A percentile compares a stretch with the other conserved stretches of the same genome.
These are phyloP conservation scores for Notarius quadriscutis DNA, from an alignment of 2,113 vertebrate species.

Conservation along the genomic window DNA sequence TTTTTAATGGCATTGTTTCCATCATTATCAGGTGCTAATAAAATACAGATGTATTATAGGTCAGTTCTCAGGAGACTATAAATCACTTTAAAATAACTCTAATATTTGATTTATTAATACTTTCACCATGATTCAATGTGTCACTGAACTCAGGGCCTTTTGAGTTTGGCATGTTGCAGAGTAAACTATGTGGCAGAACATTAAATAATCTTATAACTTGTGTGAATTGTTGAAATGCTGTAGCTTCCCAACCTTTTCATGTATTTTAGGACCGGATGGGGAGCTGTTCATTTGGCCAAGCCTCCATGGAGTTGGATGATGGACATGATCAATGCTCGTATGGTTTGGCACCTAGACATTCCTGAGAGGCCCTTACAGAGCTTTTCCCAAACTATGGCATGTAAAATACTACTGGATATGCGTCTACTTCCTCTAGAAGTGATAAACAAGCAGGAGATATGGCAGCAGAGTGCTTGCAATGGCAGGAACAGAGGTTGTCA, in stretches of 20 bases:
- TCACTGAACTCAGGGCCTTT: neutral
- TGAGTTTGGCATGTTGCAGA: neutral
- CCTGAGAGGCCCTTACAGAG: neutral
- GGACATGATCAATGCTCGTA: conserved; percentile 3
- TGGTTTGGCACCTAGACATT: conserved; percentile 2
- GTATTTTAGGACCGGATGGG: neutral
- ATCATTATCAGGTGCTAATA: neutral
- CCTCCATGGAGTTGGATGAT: conserved; percentile 1
- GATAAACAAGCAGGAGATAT: neutral
- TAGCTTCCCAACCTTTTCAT: neutral
- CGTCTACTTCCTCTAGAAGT: neutral
- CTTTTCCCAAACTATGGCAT: neutral
- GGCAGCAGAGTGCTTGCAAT: neutral
- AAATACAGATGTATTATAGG: neutral
- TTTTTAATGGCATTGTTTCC: neutral
- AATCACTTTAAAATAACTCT: neutral
- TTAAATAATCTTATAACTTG: neutral
- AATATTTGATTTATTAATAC: neutral
- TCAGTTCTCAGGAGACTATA: too few species aligned
- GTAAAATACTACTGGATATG: neutral
- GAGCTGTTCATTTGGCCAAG: conserved; percentile 1
- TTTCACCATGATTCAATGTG: neutral
- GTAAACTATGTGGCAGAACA: too few species aligned
- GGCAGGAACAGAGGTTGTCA: neutral
- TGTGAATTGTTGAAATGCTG: neutral